Base-by-base conservation (phyloP, 1,140 invertebrate species). In the Schlechtendalia chinensis region DNA sequence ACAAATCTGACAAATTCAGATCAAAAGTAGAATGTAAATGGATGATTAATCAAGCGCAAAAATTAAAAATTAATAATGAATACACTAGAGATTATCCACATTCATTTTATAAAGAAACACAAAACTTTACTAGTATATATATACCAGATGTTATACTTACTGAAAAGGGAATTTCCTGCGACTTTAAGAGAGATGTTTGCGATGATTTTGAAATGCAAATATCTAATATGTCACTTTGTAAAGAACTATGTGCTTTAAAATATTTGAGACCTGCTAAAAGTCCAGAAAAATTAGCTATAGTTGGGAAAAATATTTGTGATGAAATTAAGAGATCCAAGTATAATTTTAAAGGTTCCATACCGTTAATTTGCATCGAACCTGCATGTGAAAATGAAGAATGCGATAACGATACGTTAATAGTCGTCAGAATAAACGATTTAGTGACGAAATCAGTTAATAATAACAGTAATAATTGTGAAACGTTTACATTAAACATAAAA, bases 11-110 rank as follows among this genome's bases (percentile, higher is more conserved):
- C 45, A n/a, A 50, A 27, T 79, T 24, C 19, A 61, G 75, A 63
- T 79, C 75, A n/a, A 79, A 63, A 63, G 22, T 79, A 22, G 75
- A 79, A 50, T 47, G 24, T 50, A 61, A 63, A 27, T 61, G 58
- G 75, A 11, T 79, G 58, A 3, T 79, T 47, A 39, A 79, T 29
- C 5, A 14, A 63, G 75, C 75, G 19, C 22, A 1, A 17, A 79
- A 79, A 16, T 50, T 79, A 29, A 79, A 63, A 63, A 16, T 14
- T 10, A 50, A 79, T 50, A 50, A 50, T 14, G 17, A 72, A 29
- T 54, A 53, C 54, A n/a, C 0, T 50, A 24, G 22, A 19, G 45
- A 69, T 27, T 50, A 27, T 19, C 50, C 69, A 10, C 12, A 53
- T 53, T 54, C 50, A 5, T 1, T 54, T 1, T 0, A 17, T 69